Percentiles rank a stretch among this genome's conserved stretches.
Evolutionary conservation across 2,888 invertebrate species (phyloP).

Genomic region (Machimus atricapillus): DNA sequence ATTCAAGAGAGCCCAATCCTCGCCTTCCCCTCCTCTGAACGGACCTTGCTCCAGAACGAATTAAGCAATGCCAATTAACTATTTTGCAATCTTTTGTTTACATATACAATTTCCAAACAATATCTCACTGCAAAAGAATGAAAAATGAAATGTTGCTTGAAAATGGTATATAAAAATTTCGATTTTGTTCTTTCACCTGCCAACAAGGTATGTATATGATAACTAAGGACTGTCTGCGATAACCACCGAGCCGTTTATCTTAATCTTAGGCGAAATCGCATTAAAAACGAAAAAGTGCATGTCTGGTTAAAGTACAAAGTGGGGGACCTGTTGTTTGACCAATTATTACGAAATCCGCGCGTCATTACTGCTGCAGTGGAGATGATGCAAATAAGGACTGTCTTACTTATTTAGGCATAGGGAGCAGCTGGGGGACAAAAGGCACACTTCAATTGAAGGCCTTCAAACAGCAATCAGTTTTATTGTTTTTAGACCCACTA

Average conservation of each 20-base stretch:
- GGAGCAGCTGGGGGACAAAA: background rate
- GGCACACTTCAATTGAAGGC: background rate
- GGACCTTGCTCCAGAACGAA: too few species aligned
- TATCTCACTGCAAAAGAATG: too few species aligned
- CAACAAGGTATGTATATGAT: background rate
- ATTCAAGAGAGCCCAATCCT: too few species aligned
- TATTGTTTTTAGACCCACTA: conserved; percentile 4
- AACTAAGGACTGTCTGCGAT: background rate
- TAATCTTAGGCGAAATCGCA: background rate
- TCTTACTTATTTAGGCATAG: background rate
- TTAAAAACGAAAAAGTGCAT: background rate
- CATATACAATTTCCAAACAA: too few species aligned
- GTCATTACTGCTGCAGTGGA: background rate
- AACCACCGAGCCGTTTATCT: background rate
- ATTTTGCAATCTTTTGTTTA: too few species aligned
- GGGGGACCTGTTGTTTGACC: background rate
- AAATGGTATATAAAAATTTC: background rate
- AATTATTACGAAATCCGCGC: conserved; percentile 5
- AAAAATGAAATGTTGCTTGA: too few species aligned
- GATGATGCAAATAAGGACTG: background rate
- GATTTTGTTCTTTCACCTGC: background rate
- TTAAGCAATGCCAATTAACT: too few species aligned
- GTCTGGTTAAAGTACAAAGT: background rate
- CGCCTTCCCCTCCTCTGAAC: too few species aligned
- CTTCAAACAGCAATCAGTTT: background rate